These are phyloP conservation scores for Theonella swinhoei DNA, from an alignment of 37 sponge, comb jelly and placozoan species.

Conservation along the genomic window DNA sequence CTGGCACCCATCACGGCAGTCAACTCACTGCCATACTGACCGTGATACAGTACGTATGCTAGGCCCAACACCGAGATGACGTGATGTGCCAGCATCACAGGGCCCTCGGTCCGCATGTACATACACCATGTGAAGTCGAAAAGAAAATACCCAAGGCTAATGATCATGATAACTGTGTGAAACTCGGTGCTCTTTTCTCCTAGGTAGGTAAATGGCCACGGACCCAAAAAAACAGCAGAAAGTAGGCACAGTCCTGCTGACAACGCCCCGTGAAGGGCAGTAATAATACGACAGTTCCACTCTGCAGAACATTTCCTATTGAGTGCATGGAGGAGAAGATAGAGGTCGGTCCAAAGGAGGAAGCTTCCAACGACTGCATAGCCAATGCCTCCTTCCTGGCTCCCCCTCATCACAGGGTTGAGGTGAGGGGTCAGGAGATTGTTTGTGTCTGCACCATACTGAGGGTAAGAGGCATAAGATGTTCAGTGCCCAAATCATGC, in stretches of 20 bases:
- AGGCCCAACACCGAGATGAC: slow-evolving; percentile 76
- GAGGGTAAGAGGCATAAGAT: no score
- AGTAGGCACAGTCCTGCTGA: slow-evolving; percentile 53
- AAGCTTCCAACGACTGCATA: slow-evolving; percentile 55
- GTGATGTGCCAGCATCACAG: slow-evolving; percentile 87
- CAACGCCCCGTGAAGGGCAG: slow-evolving; percentile 68
- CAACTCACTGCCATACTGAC: slow-evolving; percentile 62
- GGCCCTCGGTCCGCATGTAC: slow-evolving; percentile 73
- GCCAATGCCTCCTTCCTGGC: neutral
- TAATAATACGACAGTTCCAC: slow-evolving; percentile 83
- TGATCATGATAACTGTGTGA: slow-evolving; percentile 65
- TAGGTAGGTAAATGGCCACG: slow-evolving; percentile 77
- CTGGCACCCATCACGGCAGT: slow-evolving; percentile 79
- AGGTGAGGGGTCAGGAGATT: neutral
- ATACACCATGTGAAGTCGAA: slow-evolving; percentile 92
- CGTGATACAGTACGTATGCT: slow-evolving; percentile 38
- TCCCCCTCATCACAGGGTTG: neutral
- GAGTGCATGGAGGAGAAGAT: slow-evolving; percentile 51
- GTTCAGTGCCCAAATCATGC: no score
- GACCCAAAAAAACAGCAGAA: slow-evolving; percentile 52
- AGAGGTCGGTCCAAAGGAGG: slow-evolving; percentile 70
- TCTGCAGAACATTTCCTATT: slow-evolving; percentile 65
- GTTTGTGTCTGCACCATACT: neutral
- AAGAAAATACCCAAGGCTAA: slow-evolving; percentile 88
- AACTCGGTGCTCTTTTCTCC: slow-evolving; percentile 59